Base-by-base conservation (phyloP, 2,888 invertebrate species). In the Drosophila sordidula region DNA sequence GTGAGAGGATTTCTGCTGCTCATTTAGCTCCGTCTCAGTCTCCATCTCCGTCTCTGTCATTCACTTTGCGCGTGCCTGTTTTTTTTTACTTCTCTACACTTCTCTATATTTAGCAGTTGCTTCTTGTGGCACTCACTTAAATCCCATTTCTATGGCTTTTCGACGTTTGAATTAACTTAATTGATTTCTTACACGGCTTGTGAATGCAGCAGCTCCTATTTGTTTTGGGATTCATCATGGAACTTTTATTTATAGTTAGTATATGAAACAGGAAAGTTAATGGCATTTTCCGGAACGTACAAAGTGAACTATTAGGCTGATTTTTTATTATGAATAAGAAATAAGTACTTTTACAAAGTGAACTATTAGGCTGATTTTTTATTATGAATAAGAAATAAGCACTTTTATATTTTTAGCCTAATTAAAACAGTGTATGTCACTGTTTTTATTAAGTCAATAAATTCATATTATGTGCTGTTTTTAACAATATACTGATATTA, bases 1-100 rank as follows among this genome's bases (percentile, higher is more conserved):
- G 82, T 66, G 69, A 78, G 79, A 74, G 54, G n/a, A 70, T 65
- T 78, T 51, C 47, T 64, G 63, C 64, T 54, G 70, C 79, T 81
- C 73, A 29, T 59, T 63, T 78, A 54, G 67, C 74, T 70, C 54
- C 49, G 29, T 65, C 65, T 73, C 63, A n/a, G 32, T 58, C 68
- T 29, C 36, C n/a, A 42, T 47, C 39, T 57, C 59, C 34, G 18
- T 78, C 74, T 56, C 74, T 47, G 42, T 67, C 56, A 0, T 18
- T 36, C 49, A 26, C 42, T 12, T 36, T 45, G 45, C 44, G 50
- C 42, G 25, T 45, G 38, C 38, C 41, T 11, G 39, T 26, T 52
- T 9, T 34, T 34, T 14, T 38, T 32, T 29, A 36, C 51, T 50
- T 51, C n/a, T 45, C 18, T 38, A 8, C 39, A 34, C 26, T 56